A percentile compares a stretch with the other conserved stretches of the same genome.
Evolutionary conservation across 2,113 vertebrate genomes (phyloP).

Genomic region (Polyodon spathula): DNA sequence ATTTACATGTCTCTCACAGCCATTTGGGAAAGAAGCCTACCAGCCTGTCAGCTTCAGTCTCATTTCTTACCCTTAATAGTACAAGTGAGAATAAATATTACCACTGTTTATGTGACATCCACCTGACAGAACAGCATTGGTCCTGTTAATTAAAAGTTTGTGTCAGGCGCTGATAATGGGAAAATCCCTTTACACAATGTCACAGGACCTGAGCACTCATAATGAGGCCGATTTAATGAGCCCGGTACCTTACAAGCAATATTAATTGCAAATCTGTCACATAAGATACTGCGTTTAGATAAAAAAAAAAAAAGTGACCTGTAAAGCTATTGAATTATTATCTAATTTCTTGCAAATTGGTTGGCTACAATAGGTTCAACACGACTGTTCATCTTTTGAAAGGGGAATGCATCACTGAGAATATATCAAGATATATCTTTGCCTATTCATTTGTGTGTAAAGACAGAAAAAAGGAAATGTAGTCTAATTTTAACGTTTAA

Average conservation of each 20-base stretch:
- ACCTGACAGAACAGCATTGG: conserved; percentile 53
- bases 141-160: conserved; percentile 57
- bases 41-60: conserved; percentile 27
- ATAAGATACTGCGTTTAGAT: conserved; percentile 45
- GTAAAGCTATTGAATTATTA: conserved; percentile 27
- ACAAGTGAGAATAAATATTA: conserved; percentile 53
- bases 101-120: conserved; percentile 48
- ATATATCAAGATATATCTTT: too few relatives aligned
- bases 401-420: too few relatives aligned
- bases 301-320: conserved; percentile 50
- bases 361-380: conserved; percentile 24
- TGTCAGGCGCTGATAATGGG: conserved; percentile 60
- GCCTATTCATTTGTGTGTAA: too few relatives aligned
- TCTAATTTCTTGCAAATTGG: conserved; percentile 34
- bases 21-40: conserved; percentile 23
- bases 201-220: conserved; percentile 54
- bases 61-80: conserved; percentile 44
- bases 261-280: conserved; percentile 67
- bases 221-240: conserved; percentile 63
- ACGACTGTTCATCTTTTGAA: neutral
- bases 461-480: too few relatives aligned
- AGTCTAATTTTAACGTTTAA: too few relatives aligned
- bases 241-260: conserved; percentile 51
- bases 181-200: conserved; percentile 56
- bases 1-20: conserved; percentile 24